Base-by-base conservation (phyloP, 2,888 invertebrate genomes). In the Eucera pruinosa region DNA sequence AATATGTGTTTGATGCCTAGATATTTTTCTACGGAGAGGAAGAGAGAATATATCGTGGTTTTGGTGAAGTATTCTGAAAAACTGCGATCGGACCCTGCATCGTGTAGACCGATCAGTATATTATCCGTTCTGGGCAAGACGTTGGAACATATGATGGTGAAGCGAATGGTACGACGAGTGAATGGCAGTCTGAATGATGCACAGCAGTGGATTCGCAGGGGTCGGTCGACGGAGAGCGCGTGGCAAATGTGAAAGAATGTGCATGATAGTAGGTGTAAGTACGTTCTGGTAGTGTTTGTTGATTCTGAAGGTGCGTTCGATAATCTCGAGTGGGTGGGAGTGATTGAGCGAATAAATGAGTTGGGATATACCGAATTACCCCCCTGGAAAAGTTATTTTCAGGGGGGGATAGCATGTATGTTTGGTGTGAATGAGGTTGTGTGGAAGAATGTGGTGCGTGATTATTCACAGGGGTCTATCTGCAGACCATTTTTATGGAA, bases 81-180 rank as follows among this genome's bases (percentile, higher is more conserved):
- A n/a, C n/a, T 11, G 30, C 33, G 33, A 33, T 23, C 48, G 33
- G 47, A 61, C 27, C 61, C 36, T 2, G 15, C 18, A 9, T 50
- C 50, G 2, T 70, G 57, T 27, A 64, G 71, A 13, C 64, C 64
- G 7, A 71, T 71, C 1, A 30, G 57, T 9, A 1, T 65, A 33
- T 13, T 71, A 18, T 43, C 57, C 4, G 58, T 39, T 25, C 1
- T 65, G 9, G 64, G 57, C n/a, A n/a, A n/a, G n/a, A n/a, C n/a
- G n/a, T n/a, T n/a, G n/a, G n/a, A n/a, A n/a, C n/a, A n/a, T n/a
- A 18, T 64, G 64, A 52, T 64, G 41, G 64, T 64, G 7, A 7
- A 7, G 1, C 20, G 70, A 25, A 5, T 57, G 18, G 50, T 48
- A 27, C 0, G 15, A 3, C 27, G 33, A 9, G 18, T 64, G 23